Conservation (phyloP, 2,888 invertebrate species). For the Synanthedon vespiformis region DNA sequence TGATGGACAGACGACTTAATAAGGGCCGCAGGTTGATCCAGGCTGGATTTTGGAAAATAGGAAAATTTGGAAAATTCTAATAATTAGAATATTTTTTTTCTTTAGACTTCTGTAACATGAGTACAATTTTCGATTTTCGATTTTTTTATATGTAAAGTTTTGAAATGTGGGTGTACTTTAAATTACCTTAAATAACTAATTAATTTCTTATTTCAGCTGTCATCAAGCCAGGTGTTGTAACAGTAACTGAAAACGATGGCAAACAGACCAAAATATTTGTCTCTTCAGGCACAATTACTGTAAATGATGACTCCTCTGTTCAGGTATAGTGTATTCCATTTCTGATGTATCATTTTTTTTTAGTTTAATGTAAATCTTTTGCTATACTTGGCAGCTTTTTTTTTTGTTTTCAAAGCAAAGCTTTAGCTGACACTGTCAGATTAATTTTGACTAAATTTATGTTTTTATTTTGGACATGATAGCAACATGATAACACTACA, state of each 20-base stretch:
- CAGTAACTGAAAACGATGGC: slow-evolving; percentile 90
- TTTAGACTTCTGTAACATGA: no score
- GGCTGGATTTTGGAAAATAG: no score
- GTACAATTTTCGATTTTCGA: no score
- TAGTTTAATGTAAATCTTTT: neutral
- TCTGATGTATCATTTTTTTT: neutral
- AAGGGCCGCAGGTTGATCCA: no score
- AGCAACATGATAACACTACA: no score
- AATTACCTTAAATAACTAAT: neutral
- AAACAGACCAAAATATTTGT: slow-evolving; percentile 89
- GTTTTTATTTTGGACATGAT: no score
- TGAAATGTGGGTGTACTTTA: neutral
- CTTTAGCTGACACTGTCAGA: no score
- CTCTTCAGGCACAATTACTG: slow-evolving; percentile 94
- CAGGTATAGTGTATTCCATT: slow-evolving; percentile 70
- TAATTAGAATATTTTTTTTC: no score
- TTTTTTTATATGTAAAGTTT: no score
- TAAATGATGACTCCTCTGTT: slow-evolving; percentile 95
- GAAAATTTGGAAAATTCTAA: no score
- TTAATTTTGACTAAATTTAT: no score
- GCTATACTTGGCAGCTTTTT: neutral
- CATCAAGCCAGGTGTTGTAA: slow-evolving; percentile 93
- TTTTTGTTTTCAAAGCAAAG: neutral
- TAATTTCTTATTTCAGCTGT: slow-evolving; percentile 72
- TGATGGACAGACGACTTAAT: no score